Base-by-base conservation (phyloP, 2,113 vertebrate genomes). In the Anhinga rufa region DNA sequence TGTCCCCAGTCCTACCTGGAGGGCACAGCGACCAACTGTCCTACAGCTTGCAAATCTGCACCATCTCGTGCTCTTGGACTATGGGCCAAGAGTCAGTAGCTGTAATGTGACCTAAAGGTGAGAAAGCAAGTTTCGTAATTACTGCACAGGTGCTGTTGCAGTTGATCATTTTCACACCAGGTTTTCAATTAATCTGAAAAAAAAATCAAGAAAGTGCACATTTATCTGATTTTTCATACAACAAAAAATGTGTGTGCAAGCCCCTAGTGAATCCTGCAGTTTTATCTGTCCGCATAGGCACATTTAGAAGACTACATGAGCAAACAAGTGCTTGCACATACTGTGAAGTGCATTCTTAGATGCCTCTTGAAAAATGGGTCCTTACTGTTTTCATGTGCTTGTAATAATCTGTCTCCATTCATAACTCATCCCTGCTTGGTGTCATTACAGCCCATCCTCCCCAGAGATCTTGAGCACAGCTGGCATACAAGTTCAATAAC, bases 401-500 rank as follows among this genome's bases (percentile, higher is more conserved):
- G 68, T 72, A 76, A 71, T 81, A 83, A 77, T 88, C 92, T 95
- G 66, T 70, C 71, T 93, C 93, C 76, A 82, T 87, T 95, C 87
- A 65, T 93, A 94, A 93, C 81, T 96, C 93, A 96, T 91, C 80
- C 70, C 72, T 91, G 58, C 75, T 88, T 91, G 82, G 29, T 95
- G 88, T 92, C 93, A 82, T 88, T 97, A 90, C 78, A 94, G 62
- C 52, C 40, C 71, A 48, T 88, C 82, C 52, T 96, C 91, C 94
- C 75, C 58, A 94, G 93, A 94, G 97, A 88, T 64, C 90, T 25
- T 68, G 86, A 96, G 79, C 74, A 78, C 96, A 95, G 79, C 77
- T 96, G 90, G 87, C 92, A 82, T 91, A 93, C 61, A 82, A 90
- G 72, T 65, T 96, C 86, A 97, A 87, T 94, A 95, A 96, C 79